Base-by-base conservation (phyloP, 2,888 invertebrate species). In the Clusia tigrina region DNA sequence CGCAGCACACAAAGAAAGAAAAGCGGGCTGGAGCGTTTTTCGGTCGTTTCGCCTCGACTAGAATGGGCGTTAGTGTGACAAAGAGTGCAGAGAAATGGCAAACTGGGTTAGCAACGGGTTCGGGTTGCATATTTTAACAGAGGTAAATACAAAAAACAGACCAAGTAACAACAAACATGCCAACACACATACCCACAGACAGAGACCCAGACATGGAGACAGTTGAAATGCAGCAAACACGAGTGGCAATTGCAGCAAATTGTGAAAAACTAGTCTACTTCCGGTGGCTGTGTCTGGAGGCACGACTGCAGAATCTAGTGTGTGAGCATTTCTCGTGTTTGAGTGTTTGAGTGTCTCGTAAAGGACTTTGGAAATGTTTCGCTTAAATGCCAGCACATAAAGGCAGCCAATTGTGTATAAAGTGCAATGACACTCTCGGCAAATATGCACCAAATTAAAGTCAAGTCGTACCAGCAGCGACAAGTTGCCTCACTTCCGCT, bases 31-130 rank as follows among this genome's bases (percentile, higher is more conserved):
- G 42, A 42, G n/a, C 15, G 10, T 42, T n/a, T 42, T 42, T 3
- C 42, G 6, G 12, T n/a, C 42, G 42, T 42, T 42, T 15, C 42
- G n/a, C 6, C 12, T 32, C 32, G 12, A 32, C 6, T 32, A 32
- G 12, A 32, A 32, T 42, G 42, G 10, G 42, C n/a, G 12, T 15
- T 5, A 63, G 67, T 65, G 67, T 65, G 67, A 67, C 63, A 65
- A 63, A 63, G 55, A 62, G 63, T n/a, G n/a, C n/a, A n/a, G n/a
- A 54, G 53, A 23, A 54, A 20, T 18, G 58, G 42, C 6, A 54
- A 57, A 48, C 63, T 37, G 25, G 38, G 58, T 54, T 63, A 59
- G 59, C 42, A 23, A n/a, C 24, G 37, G 55, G 10, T 38, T 20
- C 18, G 37, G 38, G 22, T 56, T 57, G 57, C 55, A 42, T 23